Base-by-base conservation (phyloP, 1,140 invertebrate species). In the Metopolophium dirhodum region DNA sequence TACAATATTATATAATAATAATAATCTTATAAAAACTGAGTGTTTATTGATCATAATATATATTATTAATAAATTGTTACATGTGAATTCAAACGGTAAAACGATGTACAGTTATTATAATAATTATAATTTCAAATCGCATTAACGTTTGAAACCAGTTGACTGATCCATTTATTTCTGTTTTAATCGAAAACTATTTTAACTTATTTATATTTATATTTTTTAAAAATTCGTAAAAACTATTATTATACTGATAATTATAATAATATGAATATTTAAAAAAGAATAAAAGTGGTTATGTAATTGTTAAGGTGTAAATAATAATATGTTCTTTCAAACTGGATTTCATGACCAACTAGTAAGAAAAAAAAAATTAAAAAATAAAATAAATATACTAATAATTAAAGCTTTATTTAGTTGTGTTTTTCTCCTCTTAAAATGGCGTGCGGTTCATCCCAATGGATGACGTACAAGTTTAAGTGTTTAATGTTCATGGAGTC, bases 191-290 rank as follows among this genome's bases (percentile, higher is more conserved):
- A 93, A 93, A 85, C 91, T 93, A 92, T 92, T 93, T 93, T 93
- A 93, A 93, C 77, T 93, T 93, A 93, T 93, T 93, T 93, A 93
- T 93, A 93, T 93, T 92, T 93, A 85, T 93, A 93, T 85, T 92
- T 92, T 92, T 92, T 77, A 92, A 92, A 91, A 92, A 83, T 92
- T 77, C 90, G 77, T 85, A 83, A 86, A 86, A 82, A 92, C 90
- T 93, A 93, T 93, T 83, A 92, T 92, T 92, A 92, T 92, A 83
- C 7, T 92, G 47, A 92, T 92, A 83, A 91, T 82, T 91, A 82
- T 82, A 91, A 91, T 91, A 77, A 91, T 91, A 35, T 91, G 90
- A 91, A 91, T 91, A 91, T 91, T 91, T 83, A 85, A 92, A 92
- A 41, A 92, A 92, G 35, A 92, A 51, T 92, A 51, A 83, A 85